phyloP scores from a whole-genome alignment of 1,140 invertebrate genomes.

The Rhizoglyphus robini region DNA sequence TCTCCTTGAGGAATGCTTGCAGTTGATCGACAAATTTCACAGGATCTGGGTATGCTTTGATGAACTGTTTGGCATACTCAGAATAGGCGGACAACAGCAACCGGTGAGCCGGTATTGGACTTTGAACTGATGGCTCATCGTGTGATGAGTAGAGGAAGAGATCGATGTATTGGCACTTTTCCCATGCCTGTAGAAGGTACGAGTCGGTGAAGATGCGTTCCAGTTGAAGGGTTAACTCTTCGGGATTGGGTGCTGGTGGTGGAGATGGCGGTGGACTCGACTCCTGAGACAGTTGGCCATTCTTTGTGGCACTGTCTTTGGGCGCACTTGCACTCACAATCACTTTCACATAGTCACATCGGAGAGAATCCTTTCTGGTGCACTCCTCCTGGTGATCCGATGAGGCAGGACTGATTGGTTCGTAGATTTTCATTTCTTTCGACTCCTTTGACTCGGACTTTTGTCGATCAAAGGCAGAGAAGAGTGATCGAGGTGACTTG shows the following conservation, averaged over 20 bases:
- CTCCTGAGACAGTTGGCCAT: neutral
- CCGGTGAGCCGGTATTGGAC: neutral
- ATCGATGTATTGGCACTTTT: neutral
- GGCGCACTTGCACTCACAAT: neutral
- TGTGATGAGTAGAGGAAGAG: slow-evolving; percentile 2
- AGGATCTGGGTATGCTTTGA: neutral
- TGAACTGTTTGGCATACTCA: neutral
- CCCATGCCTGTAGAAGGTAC: neutral
- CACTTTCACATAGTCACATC: slow-evolving; percentile 1
- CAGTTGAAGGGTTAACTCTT: neutral
- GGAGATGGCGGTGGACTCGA: neutral
- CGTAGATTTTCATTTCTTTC: neutral
- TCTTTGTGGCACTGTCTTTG: neutral
- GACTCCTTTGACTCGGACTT: neutral
- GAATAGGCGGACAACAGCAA: neutral
- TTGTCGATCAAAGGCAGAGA: neutral
- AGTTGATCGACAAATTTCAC: neutral
- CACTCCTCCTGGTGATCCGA: neutral
- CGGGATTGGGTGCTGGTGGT: neutral
- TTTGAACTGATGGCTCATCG: neutral
- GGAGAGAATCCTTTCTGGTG: neutral
- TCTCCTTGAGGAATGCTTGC: neutral
- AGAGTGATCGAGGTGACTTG: neutral
- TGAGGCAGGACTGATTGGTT: neutral
- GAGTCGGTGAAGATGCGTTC: neutral